These are phyloP conservation scores for Toxostoma redivivum DNA, from an alignment of 2,113 vertebrate species.

Conservation along the genomic window DNA sequence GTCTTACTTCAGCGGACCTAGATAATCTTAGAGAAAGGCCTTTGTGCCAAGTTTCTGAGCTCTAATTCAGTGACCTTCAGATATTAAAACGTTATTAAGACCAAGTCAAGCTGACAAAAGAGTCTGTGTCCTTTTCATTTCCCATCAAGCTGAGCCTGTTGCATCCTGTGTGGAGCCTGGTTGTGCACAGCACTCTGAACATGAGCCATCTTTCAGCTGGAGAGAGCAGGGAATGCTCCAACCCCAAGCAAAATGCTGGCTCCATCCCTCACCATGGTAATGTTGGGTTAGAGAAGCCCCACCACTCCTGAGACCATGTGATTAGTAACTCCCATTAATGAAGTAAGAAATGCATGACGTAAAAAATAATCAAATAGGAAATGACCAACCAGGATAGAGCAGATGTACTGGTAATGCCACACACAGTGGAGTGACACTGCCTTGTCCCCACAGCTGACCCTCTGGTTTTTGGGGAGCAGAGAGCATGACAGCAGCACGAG, in stretches of 20 bases:
- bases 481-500: fast-evolving
- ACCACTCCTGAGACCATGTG: background rate
- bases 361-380: background rate
- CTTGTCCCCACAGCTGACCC: fast-evolving
- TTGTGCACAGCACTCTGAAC: fast-evolving
- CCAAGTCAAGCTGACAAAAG: slow-evolving; percentile 2
- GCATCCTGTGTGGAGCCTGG: background rate
- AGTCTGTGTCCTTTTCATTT: slow-evolving; percentile 5
- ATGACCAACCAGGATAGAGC: fast-evolving
- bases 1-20: slow-evolving; percentile 12
- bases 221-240: background rate
- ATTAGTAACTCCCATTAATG: background rate
- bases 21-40: slow-evolving; percentile 18
- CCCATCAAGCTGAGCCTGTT: background rate
- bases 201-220: background rate
- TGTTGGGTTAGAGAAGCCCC: fast-evolving
- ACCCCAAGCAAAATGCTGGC: background rate
- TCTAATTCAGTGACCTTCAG: slow-evolving; percentile 25
- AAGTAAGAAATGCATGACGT: background rate
- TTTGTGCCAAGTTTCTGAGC: slow-evolving; percentile 6
- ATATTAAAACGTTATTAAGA: slow-evolving; percentile 46
- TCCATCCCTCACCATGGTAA: background rate
- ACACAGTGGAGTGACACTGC: fast-evolving
- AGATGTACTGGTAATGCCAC: fast-evolving
- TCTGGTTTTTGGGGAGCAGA: background rate